These are phyloP conservation scores for Alouatta palliata DNA, from an alignment of 2,113 vertebrate species.

Conservation along the genomic window DNA sequence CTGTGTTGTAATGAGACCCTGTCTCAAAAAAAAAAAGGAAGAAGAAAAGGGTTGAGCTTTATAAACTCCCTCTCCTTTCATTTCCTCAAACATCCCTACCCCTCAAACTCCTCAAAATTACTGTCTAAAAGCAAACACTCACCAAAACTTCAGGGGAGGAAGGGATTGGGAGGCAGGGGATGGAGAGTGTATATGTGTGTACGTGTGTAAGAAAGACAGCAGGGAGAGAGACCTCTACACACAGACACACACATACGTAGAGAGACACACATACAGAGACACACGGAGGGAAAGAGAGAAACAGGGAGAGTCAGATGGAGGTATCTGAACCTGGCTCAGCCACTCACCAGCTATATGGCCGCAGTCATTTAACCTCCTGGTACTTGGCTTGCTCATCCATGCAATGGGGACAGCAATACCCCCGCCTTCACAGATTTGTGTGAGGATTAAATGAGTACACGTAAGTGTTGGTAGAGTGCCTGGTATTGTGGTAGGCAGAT, in stretches of 20 bases:
- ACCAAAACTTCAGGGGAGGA: neutral
- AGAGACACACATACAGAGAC: no score
- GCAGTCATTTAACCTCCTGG: neutral
- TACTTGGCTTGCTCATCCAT: neutral
- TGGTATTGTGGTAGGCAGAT: neutral
- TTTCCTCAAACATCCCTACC: neutral
- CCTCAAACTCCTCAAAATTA: neutral
- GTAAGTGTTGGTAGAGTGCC: neutral
- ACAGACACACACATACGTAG: neutral
- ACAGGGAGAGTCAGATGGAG: rapidly evolving
- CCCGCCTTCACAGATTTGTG: neutral
- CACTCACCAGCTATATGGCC: neutral
- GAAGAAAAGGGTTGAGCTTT: no score
- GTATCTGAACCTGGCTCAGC: neutral
- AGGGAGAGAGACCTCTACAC: neutral
- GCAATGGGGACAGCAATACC: neutral
- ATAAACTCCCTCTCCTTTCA: no score
- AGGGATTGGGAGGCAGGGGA: neutral
- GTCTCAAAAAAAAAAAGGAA: no score
- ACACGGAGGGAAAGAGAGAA: neutral
- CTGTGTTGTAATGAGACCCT: no score
- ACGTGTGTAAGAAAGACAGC: neutral
- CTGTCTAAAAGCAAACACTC: neutral
- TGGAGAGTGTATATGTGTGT: no score
- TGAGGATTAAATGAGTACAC: neutral